These are phyloP conservation scores for Pelosia muscerda DNA, from an alignment of 2,888 invertebrate genomes.

Conservation along the genomic window DNA sequence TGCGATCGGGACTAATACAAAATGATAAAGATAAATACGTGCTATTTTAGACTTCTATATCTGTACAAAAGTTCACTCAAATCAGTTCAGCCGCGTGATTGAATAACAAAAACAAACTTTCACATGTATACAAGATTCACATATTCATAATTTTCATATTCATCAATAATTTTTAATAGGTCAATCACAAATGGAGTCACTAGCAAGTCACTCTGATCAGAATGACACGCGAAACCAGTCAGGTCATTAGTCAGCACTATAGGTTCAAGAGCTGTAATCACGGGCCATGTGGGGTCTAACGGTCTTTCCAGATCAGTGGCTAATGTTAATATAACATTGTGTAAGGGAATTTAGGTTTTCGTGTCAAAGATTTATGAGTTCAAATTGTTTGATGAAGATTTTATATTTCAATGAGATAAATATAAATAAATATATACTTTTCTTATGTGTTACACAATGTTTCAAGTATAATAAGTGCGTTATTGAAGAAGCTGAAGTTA, in stretches of 20 bases:
- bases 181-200: neutral
- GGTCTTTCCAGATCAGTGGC: conserved; percentile 16
- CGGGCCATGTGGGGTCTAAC: conserved; percentile 29
- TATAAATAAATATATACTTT: too few relatives aligned
- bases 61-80: neutral
- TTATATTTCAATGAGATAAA: neutral
- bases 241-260: conserved; percentile 37
- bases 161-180: conserved; percentile 1
- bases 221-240: conserved; percentile 37
- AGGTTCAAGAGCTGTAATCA: conserved; percentile 13
- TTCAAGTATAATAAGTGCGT: too few relatives aligned
- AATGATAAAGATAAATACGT: too few relatives aligned
- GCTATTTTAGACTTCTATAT: too few relatives aligned
- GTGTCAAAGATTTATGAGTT: neutral
- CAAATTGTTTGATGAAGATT: neutral
- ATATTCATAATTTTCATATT: neutral
- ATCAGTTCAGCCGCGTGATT: neutral
- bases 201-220: conserved; percentile 3
- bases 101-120: neutral
- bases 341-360: conserved; percentile 20
- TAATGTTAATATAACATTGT: conserved; percentile 27
- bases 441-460: too few relatives aligned
- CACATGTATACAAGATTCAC: neutral
- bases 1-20: too few relatives aligned
- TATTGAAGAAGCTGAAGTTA: too few relatives aligned